A percentile compares a stretch with the other conserved stretches of the same genome.
Evolutionary conservation across 2,888 invertebrate species (phyloP).

Genomic region (Autographa gamma): DNA sequence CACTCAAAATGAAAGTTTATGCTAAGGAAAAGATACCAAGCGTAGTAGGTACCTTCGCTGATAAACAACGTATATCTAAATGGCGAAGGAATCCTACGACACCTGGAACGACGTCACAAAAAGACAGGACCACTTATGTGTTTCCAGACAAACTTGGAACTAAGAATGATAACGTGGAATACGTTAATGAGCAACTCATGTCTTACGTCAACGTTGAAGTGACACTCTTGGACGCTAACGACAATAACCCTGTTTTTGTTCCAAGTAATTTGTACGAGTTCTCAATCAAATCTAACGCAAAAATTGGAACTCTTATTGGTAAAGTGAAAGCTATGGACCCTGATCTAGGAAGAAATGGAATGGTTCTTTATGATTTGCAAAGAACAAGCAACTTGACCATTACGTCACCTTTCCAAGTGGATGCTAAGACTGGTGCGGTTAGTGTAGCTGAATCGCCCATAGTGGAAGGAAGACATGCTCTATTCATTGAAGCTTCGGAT

Average conservation of each 20-base stretch:
- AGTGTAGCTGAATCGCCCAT: slow-evolving; percentile 91
- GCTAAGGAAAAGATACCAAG: slow-evolving; percentile 93
- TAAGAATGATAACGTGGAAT: slow-evolving; percentile 82
- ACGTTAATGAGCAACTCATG: slow-evolving; percentile 82
- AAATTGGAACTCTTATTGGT: slow-evolving; percentile 92
- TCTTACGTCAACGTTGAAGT: slow-evolving; percentile 93
- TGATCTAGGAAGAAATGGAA: slow-evolving; percentile 92
- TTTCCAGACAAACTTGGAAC: slow-evolving; percentile 83
- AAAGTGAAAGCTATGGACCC: slow-evolving; percentile 95
- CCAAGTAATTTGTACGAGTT: slow-evolving; percentile 96
- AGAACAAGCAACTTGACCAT: slow-evolving; percentile 90
- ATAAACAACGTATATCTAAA: slow-evolving; percentile 81
- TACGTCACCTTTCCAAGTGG: slow-evolving; percentile 92
- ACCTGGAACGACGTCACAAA: slow-evolving; percentile 63
- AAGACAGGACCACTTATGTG: slow-evolving; percentile 83
- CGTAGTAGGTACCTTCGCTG: slow-evolving; percentile 88
- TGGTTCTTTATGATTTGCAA: slow-evolving; percentile 93
- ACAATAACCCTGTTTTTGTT: slow-evolving; percentile 96
- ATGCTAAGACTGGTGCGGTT: slow-evolving; percentile 92
- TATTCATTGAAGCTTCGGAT: slow-evolving; percentile 95
- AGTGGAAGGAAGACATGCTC: slow-evolving; percentile 92
- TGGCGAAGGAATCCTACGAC: slow-evolving; percentile 76
- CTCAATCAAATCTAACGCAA: slow-evolving; percentile 91
- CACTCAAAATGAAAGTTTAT: slow-evolving; percentile 92
- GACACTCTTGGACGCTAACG: slow-evolving; percentile 95